A percentile compares a stretch with the other conserved stretches of the same genome.
Conservation (phyloP, 2,113 vertebrate species). For the Rousettus leschenaultii region DNA sequence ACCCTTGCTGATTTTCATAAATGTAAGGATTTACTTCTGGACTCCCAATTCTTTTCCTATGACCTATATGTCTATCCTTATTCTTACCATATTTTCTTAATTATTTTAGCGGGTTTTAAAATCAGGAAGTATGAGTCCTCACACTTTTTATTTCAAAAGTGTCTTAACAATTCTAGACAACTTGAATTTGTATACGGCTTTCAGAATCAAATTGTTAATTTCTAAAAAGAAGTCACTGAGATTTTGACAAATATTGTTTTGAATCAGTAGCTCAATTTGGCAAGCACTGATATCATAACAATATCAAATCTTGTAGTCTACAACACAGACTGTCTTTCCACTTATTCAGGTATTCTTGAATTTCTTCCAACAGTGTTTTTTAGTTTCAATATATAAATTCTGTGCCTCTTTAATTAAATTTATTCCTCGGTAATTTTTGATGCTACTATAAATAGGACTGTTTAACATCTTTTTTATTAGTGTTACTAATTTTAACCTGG, state of each 20-base stretch:
- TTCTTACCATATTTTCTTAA: not conserved
- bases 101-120: not conserved
- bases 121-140: not conserved
- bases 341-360: not conserved
- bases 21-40: not conserved
- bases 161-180: not conserved
- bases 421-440: not conserved
- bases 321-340: not conserved
- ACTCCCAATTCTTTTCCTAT: not conserved
- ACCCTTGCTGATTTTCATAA: not conserved
- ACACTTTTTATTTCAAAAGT: not conserved
- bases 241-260: not conserved
- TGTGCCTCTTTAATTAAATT: not conserved
- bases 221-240: not conserved
- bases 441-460: not conserved
- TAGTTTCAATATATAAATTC: not conserved
- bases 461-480: not conserved
- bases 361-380: not conserved
- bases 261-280: not conserved
- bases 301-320: not conserved
- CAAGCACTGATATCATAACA: not conserved
- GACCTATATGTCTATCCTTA: not conserved
- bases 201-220: not conserved
- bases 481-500: not conserved
- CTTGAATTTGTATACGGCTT: not conserved